Evolutionary conservation across 2,888 invertebrate genomes (phyloP).

Genomic region (Heterodera filipjevi): DNA sequence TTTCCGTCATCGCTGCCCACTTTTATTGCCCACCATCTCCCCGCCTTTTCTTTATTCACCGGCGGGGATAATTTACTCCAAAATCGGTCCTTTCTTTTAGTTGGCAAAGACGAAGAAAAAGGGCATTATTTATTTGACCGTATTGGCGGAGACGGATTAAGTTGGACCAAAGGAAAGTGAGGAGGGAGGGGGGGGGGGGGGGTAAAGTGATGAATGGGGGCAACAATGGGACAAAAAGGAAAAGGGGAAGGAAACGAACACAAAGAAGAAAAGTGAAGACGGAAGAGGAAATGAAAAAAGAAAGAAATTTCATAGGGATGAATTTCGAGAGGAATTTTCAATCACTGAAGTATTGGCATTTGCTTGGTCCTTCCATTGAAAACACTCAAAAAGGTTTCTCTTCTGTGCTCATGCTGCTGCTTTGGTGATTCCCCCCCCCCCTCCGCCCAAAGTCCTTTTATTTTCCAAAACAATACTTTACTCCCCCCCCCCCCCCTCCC

Average conservation of each 20-base stretch:
- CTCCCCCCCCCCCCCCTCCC: not conserved
- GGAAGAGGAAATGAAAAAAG: not conserved
- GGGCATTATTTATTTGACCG: not conserved
- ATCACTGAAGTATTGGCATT: too few species aligned
- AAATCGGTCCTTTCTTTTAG: not conserved
- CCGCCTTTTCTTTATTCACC: not conserved
- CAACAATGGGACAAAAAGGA: too few species aligned
- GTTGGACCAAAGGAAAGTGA: not conserved
- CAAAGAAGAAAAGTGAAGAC: not conserved
- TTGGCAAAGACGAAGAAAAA: not conserved
- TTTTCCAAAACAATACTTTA: not conserved
- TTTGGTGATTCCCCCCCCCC: not conserved
- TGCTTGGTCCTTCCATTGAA: too few species aligned
- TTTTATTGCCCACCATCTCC: not conserved
- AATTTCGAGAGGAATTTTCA: too few species aligned
- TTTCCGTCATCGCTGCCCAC: not conserved
- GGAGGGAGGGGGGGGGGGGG: not conserved
- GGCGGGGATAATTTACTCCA: constrained; percentile 4
- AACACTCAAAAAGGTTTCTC: too few species aligned
- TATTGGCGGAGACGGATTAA: constrained; percentile 3
- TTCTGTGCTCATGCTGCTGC: not conserved
- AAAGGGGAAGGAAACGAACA: not conserved
- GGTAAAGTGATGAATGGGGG: not conserved
- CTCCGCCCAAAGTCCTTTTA: not conserved
- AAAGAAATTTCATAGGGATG: too few species aligned